These are phyloP conservation scores for Gisinianus flammeolus DNA, from an alignment of 2,888 invertebrate species.

Conservation along the genomic window DNA sequence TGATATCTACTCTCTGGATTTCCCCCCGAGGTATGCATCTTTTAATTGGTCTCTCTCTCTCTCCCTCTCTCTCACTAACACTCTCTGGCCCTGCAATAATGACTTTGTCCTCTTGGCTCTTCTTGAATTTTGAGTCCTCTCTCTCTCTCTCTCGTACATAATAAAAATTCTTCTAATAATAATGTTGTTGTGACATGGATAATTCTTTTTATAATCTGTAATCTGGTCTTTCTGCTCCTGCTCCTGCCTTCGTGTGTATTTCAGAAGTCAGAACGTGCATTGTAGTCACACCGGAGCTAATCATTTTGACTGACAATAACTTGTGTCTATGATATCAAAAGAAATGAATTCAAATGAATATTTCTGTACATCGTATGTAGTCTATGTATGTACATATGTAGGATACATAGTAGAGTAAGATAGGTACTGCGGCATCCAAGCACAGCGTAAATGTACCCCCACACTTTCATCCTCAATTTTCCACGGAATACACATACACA, in stretches of 20 bases:
- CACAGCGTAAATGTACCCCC: too few relatives aligned
- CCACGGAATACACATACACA: too few relatives aligned
- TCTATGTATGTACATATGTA: neutral
- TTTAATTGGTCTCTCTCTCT: constrained; percentile 36
- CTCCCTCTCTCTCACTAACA: neutral
- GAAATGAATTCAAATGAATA: neutral
- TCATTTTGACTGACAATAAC: constrained; percentile 29
- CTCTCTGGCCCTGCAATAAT: neutral
- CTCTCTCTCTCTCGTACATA: constrained; percentile 8
- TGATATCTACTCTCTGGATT: constrained; percentile 27
- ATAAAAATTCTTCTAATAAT: neutral
- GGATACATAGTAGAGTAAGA: neutral
- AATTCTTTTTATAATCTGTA: neutral
- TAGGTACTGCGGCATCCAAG: too few relatives aligned
- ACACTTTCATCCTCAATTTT: too few relatives aligned
- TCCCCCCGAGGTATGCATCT: constrained; percentile 26
- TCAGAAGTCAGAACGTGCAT: neutral
- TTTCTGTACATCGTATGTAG: neutral
- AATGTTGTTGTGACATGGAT: constrained; percentile 8
- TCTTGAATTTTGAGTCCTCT: neutral
- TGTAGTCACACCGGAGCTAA: constrained; percentile 10
- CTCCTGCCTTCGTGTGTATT: neutral
- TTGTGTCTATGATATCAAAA: constrained; percentile 14
- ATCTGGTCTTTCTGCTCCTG: neutral
- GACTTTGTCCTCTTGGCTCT: constrained; percentile 4